Evolutionary conservation across 2,888 invertebrate species (phyloP).

Genomic region (Lepidocyrtinus sp.): DNA sequence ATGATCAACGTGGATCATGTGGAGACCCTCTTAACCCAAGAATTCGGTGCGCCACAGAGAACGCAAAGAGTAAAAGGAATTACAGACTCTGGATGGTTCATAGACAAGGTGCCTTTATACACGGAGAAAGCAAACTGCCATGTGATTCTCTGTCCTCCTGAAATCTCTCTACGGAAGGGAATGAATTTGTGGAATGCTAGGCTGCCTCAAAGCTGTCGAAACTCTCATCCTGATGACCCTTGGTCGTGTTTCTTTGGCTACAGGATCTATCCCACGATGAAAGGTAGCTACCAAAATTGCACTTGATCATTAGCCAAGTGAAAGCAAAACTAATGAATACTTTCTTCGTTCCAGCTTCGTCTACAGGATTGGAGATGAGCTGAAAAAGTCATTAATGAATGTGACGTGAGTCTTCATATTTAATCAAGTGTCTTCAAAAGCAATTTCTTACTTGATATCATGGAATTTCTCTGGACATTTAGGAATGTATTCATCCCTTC

Average conservation of each 20-base stretch:
- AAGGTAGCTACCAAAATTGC: too few relatives aligned
- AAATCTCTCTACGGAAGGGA: constrained; percentile 81
- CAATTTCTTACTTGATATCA: too few relatives aligned
- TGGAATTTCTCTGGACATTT: constrained; percentile 63
- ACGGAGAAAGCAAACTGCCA: constrained; percentile 73
- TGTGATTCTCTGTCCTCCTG: constrained; percentile 77
- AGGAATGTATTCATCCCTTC: constrained; percentile 92
- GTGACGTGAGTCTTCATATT: constrained; percentile 77
- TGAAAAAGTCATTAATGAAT: constrained; percentile 85
- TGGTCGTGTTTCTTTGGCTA: constrained; percentile 97
- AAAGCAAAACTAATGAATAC: too few relatives aligned
- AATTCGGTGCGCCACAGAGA: constrained; percentile 52
- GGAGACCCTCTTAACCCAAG: constrained; percentile 74
- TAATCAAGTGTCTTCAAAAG: background rate
- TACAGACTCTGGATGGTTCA: constrained; percentile 95
- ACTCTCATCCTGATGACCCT: constrained; percentile 80
- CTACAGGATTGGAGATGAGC: constrained; percentile 88
- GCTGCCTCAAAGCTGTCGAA: constrained; percentile 84
- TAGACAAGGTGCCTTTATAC: constrained; percentile 87
- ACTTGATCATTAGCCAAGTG: background rate
- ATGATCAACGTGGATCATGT: constrained; percentile 91
- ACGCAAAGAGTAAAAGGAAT: constrained; percentile 80
- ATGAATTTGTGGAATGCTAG: constrained; percentile 86
- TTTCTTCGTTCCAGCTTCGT: too few relatives aligned
- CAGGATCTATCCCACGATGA: constrained; percentile 86